A percentile compares a stretch with the other conserved stretches of the same genome.
Evolutionary conservation across 2,888 invertebrate species (phyloP).

Genomic region (Drosophila meridiana): DNA sequence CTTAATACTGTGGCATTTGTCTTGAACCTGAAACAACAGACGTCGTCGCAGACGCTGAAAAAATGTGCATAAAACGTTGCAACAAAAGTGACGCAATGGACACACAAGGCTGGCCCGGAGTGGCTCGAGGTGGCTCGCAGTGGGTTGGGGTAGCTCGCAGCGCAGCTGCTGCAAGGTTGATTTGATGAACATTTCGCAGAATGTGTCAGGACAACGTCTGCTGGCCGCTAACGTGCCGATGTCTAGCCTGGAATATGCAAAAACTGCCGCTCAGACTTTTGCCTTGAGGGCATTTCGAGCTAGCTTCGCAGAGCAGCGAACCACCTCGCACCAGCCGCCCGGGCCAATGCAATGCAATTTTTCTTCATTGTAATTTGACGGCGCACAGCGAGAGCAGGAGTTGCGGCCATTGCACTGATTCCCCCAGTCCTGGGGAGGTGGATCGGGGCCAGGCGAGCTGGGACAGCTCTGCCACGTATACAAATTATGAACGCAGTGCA

Average conservation of each 20-base stretch:
- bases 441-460: constrained; percentile 3
- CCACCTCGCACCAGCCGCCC: not conserved
- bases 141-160: not conserved
- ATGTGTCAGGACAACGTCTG: constrained; percentile 54
- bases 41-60: constrained; percentile 72
- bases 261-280: constrained; percentile 66
- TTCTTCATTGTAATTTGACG: constrained; percentile 76
- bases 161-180: constrained; percentile 77
- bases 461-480: constrained; percentile 49
- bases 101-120: constrained; percentile 8
- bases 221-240: constrained; percentile 64
- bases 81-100: constrained; percentile 63
- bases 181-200: constrained; percentile 74
- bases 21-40: constrained; percentile 78
- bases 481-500: constrained; percentile 66
- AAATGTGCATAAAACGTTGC: constrained; percentile 80
- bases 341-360: constrained; percentile 66
- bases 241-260: constrained; percentile 74
- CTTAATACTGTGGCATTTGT: constrained; percentile 80
- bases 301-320: constrained; percentile 12
- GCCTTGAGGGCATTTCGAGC: constrained; percentile 70
- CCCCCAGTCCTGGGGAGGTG: constrained; percentile 2
- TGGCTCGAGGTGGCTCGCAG: not conserved
- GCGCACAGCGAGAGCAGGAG: constrained; percentile 19
- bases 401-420: constrained; percentile 67